Percentiles rank a stretch among this genome's conserved stretches.
These are phyloP conservation scores for Alectura lathami DNA, from an alignment of 2,113 vertebrate species.

Conservation along the genomic window DNA sequence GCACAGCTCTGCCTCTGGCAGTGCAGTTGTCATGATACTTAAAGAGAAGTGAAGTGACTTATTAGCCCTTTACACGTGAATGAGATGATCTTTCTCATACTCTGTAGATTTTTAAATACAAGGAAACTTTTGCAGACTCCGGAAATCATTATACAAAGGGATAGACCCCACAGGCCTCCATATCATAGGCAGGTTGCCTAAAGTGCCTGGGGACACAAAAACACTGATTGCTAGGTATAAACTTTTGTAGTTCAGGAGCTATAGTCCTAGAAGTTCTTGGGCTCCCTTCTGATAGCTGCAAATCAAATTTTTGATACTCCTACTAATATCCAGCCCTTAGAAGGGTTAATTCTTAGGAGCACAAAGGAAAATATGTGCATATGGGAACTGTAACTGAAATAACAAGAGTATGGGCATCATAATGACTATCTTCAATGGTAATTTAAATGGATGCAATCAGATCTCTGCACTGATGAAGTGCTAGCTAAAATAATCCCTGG, in stretches of 20 bases:
- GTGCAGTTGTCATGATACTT: not conserved
- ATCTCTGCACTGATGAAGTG: not conserved
- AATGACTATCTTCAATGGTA: not conserved
- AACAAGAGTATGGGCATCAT: not conserved
- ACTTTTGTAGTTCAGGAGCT: not conserved
- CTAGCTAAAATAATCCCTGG: not conserved
- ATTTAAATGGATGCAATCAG: not conserved
- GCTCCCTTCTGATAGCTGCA: not conserved
- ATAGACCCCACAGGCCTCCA: not conserved
- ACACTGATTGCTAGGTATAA: not conserved
- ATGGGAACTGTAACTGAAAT: not conserved
- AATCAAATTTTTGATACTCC: not conserved
- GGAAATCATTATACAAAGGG: not conserved
- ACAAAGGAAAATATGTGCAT: not conserved
- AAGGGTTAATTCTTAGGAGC: not conserved
- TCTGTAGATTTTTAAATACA: not conserved
- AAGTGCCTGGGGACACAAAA: not conserved
- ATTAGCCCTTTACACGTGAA: constrained; percentile 1
- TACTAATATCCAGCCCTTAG: not conserved
- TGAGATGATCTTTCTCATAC: not conserved
- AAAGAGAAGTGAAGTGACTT: not conserved
- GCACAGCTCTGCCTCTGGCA: constrained; percentile 8
- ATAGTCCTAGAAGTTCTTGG: not conserved
- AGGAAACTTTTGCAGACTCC: not conserved
- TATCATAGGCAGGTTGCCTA: not conserved